Percentiles rank a stretch among this genome's conserved stretches.
phyloP scores from a whole-genome alignment of 2,113 vertebrate genomes.

The Chaetodon auriga region DNA sequence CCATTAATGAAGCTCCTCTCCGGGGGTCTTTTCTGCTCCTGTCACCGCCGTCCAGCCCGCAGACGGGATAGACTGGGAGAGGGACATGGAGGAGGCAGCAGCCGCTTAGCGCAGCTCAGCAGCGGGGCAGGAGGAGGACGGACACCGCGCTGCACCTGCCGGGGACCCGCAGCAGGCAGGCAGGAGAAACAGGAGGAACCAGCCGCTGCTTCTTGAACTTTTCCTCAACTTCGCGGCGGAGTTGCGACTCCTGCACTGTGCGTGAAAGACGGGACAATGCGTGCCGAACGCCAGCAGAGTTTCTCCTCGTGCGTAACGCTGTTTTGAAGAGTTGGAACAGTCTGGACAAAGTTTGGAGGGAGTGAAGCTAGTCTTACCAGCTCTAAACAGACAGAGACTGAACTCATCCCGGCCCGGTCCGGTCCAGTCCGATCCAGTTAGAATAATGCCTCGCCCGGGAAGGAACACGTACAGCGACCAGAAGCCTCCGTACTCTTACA shows the following conservation, averaged over 20 bases:
- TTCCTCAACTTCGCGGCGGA: slow-evolving; percentile 25
- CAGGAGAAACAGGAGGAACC: slow-evolving; percentile 41
- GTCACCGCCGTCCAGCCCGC: slow-evolving; percentile 90
- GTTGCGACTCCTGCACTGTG: not conserved
- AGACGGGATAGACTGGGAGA: slow-evolving; percentile 90
- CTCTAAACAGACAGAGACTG: slow-evolving; percentile 7
- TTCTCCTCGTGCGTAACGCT: not conserved
- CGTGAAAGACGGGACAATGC: slow-evolving; percentile 26
- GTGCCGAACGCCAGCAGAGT: not conserved
- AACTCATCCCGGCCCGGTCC: not conserved
- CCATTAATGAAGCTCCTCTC: slow-evolving; percentile 96
- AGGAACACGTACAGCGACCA: slow-evolving; percentile 97
- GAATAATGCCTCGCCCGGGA: slow-evolving; percentile 92
- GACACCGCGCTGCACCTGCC: slow-evolving; percentile 66
- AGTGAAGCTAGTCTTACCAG: not conserved
- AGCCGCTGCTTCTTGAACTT: slow-evolving; percentile 30
- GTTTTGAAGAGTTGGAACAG: slow-evolving; percentile 47
- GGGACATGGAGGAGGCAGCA: slow-evolving; percentile 68
- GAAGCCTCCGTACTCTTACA: slow-evolving; percentile 97
- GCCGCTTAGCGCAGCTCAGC: slow-evolving; percentile 85
- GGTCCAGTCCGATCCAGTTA: slow-evolving; percentile 53
- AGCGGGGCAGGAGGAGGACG: slow-evolving; percentile 65
- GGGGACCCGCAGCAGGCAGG: not conserved
- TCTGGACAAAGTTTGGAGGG: slow-evolving; percentile 34
- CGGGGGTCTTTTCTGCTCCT: slow-evolving; percentile 95